Percentiles rank a stretch among this genome's conserved stretches.
Conservation (phyloP, 2,888 invertebrate genomes). For the Dynastes tityus region DNA sequence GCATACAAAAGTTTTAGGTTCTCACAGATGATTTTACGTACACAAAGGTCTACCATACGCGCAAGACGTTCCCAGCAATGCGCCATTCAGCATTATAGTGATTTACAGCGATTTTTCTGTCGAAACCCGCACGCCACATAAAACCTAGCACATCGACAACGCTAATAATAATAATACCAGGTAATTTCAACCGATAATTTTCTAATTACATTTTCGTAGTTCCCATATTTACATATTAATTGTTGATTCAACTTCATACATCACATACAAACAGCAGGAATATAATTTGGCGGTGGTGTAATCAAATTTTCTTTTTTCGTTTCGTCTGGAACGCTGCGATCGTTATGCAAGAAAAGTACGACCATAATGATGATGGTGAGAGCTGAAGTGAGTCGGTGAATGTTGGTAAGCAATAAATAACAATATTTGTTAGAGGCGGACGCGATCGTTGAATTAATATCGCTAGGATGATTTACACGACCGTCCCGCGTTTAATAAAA, state of each 20-base stretch:
- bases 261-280: slow-evolving; percentile 34
- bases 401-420: slow-evolving; percentile 33
- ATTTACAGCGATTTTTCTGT: slow-evolving; percentile 38
- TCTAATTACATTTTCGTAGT: slow-evolving; percentile 38
- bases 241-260: slow-evolving; percentile 24
- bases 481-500: slow-evolving; percentile 16
- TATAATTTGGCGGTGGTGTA: slow-evolving; percentile 39
- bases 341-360: slow-evolving; percentile 8
- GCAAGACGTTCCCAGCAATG: slow-evolving; percentile 17
- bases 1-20: background rate
- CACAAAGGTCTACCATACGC: slow-evolving; percentile 11
- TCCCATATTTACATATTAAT: slow-evolving; percentile 44
- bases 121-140: slow-evolving; percentile 13
- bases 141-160: slow-evolving; percentile 17
- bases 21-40: slow-evolving; percentile 5
- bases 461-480: slow-evolving; percentile 50
- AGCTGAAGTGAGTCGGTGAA: slow-evolving; percentile 12
- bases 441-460: slow-evolving; percentile 52
- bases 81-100: slow-evolving; percentile 31
- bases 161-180: slow-evolving; percentile 38
- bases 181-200: slow-evolving; percentile 41
- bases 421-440: slow-evolving; percentile 48
- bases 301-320: slow-evolving; percentile 23
- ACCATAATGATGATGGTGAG: slow-evolving; percentile 10
- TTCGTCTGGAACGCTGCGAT: slow-evolving; percentile 3